Base-by-base conservation (phyloP, 2,888 invertebrate species). In the Ypsolopha scabrella region DNA sequence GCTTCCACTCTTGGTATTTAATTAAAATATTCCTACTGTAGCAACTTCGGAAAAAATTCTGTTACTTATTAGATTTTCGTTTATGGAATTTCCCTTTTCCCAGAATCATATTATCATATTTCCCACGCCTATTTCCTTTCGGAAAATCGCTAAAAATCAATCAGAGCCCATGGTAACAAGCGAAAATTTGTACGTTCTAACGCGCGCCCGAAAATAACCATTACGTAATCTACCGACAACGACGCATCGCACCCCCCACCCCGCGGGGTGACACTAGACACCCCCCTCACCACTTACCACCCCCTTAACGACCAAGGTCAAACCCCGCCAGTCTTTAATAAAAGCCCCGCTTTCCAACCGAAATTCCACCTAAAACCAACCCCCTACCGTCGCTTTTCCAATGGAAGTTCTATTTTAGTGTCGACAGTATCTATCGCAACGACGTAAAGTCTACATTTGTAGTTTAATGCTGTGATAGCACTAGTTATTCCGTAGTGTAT, bases 271-370 rank as follows among this genome's bases (percentile, higher is more conserved):
- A 43, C 60, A 58, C 68, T 68, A 78, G 76, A 76, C 79, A 60
- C 60, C 70, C 67, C 71, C 73, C 67, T n/a, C n/a, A n/a, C n/a
- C n/a, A n/a, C 58, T 52, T 55, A 58, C 61, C 71, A 67, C 68
- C 75, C 76, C 71, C 63, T 59, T 52, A 61, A 64, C 71, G 64
- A 64, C 68, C 80, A 85, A 82, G 83, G 83, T 83, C 83, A 76
- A 10, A 41, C 49, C 49, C 49, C n/a, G 49, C 3, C 37, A 47
- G 47, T 33, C 34, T 45, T 45, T n/a, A 45, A 34, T 34, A 47
- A 11, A 36, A 14, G 24, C 24, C 24, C 37, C 37, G 9, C 36
- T 11, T 11, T 14, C 6, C 43, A 43, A 11, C 43, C 43, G 13
- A 43, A 6, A 13, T 13, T 13, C 6, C 43, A 43, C 43, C 43